Evolutionary conservation across 2,888 invertebrate genomes (phyloP).

Genomic region (Schizotus pectinicornis): DNA sequence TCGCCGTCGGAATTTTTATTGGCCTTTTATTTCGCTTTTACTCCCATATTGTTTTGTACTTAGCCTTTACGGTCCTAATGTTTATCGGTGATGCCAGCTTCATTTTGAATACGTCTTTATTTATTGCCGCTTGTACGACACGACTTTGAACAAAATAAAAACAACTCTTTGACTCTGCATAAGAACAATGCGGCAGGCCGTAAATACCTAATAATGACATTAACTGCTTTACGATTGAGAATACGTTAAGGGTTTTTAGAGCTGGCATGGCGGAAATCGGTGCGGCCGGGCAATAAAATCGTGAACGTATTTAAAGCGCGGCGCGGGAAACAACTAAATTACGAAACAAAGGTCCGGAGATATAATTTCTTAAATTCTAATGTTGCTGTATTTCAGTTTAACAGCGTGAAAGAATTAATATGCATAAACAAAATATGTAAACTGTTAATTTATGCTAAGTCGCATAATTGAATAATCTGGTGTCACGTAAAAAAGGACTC

Average conservation of each 20-base stretch:
- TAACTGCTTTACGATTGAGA: slow-evolving; percentile 13
- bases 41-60: slow-evolving; percentile 37
- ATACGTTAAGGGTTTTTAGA: background rate
- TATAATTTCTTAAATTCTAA: slow-evolving; percentile 22
- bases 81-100: slow-evolving; percentile 34
- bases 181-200: slow-evolving; percentile 14
- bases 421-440: slow-evolving; percentile 19
- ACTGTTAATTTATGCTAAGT: slow-evolving; percentile 26
- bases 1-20: slow-evolving; percentile 44
- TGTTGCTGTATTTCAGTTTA: slow-evolving; percentile 21
- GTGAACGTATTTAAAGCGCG: slow-evolving; percentile 16
- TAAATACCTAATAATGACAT: slow-evolving; percentile 21
- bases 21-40: slow-evolving; percentile 38
- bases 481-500: slow-evolving; percentile 4
- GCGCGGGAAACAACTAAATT: too few species aligned
- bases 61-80: slow-evolving; percentile 30
- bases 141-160: slow-evolving; percentile 29
- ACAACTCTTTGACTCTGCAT: slow-evolving; percentile 20
- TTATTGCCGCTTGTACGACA: slow-evolving; percentile 29
- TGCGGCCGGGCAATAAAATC: slow-evolving; percentile 5
- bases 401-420: slow-evolving; percentile 28
- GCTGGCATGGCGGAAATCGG: background rate
- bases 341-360: background rate
- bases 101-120: slow-evolving; percentile 36
- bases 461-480: slow-evolving; percentile 25